Evolutionary conservation across 2,888 invertebrate species (phyloP), one percentile per base, ranked within the genome.

Genomic region (Linyphia triangularis): DNA sequence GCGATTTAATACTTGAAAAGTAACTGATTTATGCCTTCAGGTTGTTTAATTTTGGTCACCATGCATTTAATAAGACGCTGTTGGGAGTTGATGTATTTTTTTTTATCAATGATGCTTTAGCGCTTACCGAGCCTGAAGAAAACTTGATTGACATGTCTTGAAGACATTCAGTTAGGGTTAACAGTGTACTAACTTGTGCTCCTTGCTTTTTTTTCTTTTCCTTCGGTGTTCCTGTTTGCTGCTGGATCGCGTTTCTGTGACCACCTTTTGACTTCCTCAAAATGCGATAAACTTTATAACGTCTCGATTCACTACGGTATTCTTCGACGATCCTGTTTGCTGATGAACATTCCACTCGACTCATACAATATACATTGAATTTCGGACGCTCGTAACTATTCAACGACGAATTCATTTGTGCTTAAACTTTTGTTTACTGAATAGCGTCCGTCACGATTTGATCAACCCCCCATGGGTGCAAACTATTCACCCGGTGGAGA

Each of bases 381-480:
- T n/a, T n/a, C n/a, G n/a, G n/a, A n/a, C n/a, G n/a, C n/a, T n/a
- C n/a, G n/a, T n/a, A n/a, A n/a, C n/a, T n/a, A n/a, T n/a, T n/a
- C n/a, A 57, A 13, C 24, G 72, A 26, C 33, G 19, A 30, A 6
- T 10, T 40, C 26, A 57, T 33, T 79, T 78, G 19, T 26, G 13
- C 40, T 4, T 16, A 59, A 70, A 40, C 28, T 57, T 84, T 67
- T 67, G 22, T 51, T 59, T 37, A 67, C 30, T 78, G 37, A 59
- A 70, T 72, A 89, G 89, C 85, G 89, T 24, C 89, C 85, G 26
- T 89, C 89, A 19, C 89, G 89, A n/a, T 89, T 89, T 82, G 89
- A 89, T 77, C 89, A 89, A 22, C 89, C 89, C 63, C 89, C 89
- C 10, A 85, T 85, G 85, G 85, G 82, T 75, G 63, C 73, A 43